Base-by-base conservation (phyloP, 2,113 vertebrate species). In the Psilopsiagon aurifrons region DNA sequence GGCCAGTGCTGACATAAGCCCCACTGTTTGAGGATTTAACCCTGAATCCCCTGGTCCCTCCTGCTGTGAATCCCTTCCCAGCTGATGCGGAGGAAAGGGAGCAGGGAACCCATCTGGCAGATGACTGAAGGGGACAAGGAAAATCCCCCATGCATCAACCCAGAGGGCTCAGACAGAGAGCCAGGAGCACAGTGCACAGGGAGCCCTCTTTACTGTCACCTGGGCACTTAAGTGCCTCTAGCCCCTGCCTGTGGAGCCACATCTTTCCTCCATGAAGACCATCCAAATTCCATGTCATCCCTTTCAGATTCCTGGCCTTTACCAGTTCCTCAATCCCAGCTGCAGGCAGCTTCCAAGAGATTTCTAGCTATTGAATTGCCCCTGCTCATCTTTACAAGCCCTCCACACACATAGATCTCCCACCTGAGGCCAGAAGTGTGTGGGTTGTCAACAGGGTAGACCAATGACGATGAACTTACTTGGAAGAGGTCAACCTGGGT, bases 391-490 rank as follows among this genome's bases (percentile, higher is more conserved):
- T 85, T 86, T 8, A 10, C n/a, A 80, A 54, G 17, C 17, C 29
- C 60, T 35, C 54, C 68, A 15, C 33, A 23, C 57, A n/a, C 6
- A 15, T 33, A 35, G 3, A 37, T 27, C 10, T 68, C 8, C 4
- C 29, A 70, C 47, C 23, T 2, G 1, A 86, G 60, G 25, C 51
- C 60, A 51, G 73, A 66, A 69, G 17, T 31, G 12, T 7, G 6
- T 51, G 15, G 11, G 13, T 86, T 59, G 67, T 74, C 35, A 41
- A n/a, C 41, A 73, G 33, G 16, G 35, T 19, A 90, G 62, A 23
- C 44, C 28, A 60, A 13, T 0, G 1, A 13, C 0, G 1, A 68
- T 10, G 12, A 89, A 47, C 27, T 47, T 75, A 5, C 23, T 90
- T 47, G 35, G 51, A 90, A 82, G 62, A 82, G 7, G 39, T 29